A percentile compares a stretch with the other conserved stretches of the same genome.
Evolutionary conservation across 1,140 invertebrate species (phyloP).

Genomic region (Centruroides sculpturatus): DNA sequence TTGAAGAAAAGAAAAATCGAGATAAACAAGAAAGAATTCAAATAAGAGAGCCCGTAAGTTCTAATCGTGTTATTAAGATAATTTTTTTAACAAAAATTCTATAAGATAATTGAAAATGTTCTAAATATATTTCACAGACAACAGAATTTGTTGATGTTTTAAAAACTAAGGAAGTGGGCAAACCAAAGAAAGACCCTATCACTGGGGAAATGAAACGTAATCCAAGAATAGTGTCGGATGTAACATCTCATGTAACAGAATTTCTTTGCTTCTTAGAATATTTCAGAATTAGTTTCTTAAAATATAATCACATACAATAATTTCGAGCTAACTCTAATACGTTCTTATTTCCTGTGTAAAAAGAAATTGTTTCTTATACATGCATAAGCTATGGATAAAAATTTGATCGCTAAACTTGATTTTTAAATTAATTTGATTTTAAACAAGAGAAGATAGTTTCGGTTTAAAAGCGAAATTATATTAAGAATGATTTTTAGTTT

Average conservation of each 20-base stretch:
- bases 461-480: no score
- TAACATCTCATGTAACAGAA: slow-evolving; percentile 7
- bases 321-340: no score
- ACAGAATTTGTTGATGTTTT: not conserved
- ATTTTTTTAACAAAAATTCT: not conserved
- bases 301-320: no score
- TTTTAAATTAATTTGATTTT: no score
- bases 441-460: no score
- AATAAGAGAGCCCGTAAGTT: slow-evolving; percentile 10
- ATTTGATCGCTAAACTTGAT: no score
- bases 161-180: not conserved
- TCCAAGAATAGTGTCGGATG: slow-evolving; percentile 10
- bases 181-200: slow-evolving; percentile 14
- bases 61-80: not conserved
- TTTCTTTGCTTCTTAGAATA: no score
- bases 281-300: no score
- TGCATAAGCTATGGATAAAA: no score
- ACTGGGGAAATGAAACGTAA: slow-evolving; percentile 15
- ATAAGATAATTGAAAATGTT: not conserved
- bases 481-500: no score
- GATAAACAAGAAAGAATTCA: slow-evolving; percentile 9
- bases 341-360: no score
- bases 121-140: not conserved
- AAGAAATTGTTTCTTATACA: no score
- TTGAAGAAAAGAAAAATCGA: slow-evolving; percentile 11